Base-by-base conservation (phyloP, 2,113 vertebrate species). In the zebrafish (Danio rerio) region DNA sequence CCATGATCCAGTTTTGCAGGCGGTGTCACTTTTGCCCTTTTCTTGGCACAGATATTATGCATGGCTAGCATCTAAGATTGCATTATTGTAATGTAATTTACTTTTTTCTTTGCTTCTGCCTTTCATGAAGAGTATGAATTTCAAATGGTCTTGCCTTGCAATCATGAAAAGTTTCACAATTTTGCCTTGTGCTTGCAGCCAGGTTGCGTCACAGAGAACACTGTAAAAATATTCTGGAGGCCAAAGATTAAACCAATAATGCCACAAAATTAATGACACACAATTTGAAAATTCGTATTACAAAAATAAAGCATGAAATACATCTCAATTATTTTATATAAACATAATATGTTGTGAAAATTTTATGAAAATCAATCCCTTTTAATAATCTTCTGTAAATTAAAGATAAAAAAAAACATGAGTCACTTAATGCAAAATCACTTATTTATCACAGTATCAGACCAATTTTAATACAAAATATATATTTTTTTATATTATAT, bases 1-100 rank as follows among this genome's bases (percentile, higher is more conserved):
- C 53, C 72, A 59, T 59, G 75, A 59, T 73, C 66, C 50, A 42
- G 56, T 71, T 62, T 86, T 81, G 84, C 80, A 61, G 55, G 12
- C 72, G 10, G 42, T 58, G 72, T 52, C 53, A 74, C 55, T 74
- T 40, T 76, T 6, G 18, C 11, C n/a, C 73, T 16, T 76, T 59
- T 49, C 43, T 59, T 56, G 10, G 71, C 71, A 49, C 73, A 59
- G 11, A 21, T 8, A 5, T 11, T 59, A 59, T 61, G 55, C 73
- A 45, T 75, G 73, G 11, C 6, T 18, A 21, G 73, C 42, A 0
- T 59, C 72, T 75, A 2, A 47, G 42, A 75, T 59, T 75, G 7
- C n/a, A 75, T 75, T 59, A 75, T 61, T 47, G 9, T 75, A 59
- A 47, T 59, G 40, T 61, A 59, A 59, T 75, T 47, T 45, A 47